Evolutionary conservation across 92 coral and sea anemone genomes (phyloP).

Genomic region (Porites evermanni): DNA sequence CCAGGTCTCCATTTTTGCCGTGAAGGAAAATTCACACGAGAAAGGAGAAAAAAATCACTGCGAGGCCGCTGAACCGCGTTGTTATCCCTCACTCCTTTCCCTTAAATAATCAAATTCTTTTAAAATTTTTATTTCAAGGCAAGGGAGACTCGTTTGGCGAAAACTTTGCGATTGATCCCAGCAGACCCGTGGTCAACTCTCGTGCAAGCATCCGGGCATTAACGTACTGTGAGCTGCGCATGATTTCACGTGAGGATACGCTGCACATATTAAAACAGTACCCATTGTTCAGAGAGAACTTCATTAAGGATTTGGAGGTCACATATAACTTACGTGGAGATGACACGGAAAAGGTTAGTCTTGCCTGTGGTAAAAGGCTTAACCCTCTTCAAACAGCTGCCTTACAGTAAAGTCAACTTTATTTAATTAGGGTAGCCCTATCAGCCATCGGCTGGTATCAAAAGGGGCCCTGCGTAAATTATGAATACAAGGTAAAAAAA

Average conservation of each 20-base stretch:
- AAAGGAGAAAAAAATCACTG: too few relatives aligned
- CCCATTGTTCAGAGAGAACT: constrained; percentile 74
- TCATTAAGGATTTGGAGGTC: constrained; percentile 87
- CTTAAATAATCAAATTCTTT: background rate
- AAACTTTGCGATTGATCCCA: constrained; percentile 75
- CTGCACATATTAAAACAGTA: constrained; percentile 72
- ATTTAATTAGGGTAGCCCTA: too few relatives aligned
- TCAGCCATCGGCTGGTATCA: too few relatives aligned
- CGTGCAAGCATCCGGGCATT: constrained; percentile 90
- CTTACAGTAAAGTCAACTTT: too few relatives aligned
- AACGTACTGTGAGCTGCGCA: constrained; percentile 95
- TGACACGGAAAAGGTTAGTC: constrained; percentile 13
- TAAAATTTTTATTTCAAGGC: constrained; percentile 50
- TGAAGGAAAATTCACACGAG: too few relatives aligned
- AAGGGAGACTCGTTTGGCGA: constrained; percentile 96
- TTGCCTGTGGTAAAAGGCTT: too few relatives aligned
- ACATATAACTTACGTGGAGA: constrained; percentile 78
- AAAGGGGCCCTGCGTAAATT: too few relatives aligned
- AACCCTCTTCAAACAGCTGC: background rate
- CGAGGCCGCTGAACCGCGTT: too few relatives aligned
- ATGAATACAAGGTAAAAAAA: background rate
- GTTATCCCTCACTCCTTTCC: background rate
- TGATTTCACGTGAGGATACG: constrained; percentile 82
- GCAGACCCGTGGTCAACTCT: constrained; percentile 70
- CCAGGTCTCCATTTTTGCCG: too few relatives aligned